These are phyloP conservation scores for Drosophila santomea DNA, from an alignment of 1,140 invertebrate genomes.

Conservation along the genomic window DNA sequence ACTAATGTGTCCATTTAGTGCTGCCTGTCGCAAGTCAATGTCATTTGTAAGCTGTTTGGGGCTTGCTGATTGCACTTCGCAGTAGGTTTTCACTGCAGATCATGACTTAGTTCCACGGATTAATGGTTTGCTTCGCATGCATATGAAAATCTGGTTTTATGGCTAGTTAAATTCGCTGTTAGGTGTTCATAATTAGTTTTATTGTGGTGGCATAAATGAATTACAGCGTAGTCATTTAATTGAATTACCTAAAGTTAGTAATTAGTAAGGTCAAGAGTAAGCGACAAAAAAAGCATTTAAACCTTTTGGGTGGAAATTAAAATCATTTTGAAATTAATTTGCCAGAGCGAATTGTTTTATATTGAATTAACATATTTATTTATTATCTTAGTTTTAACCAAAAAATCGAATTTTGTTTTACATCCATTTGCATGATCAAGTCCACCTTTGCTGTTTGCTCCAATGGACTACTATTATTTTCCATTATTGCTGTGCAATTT, in stretches of 20 bases:
- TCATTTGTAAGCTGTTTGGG: conserved; percentile 50
- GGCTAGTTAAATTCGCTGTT: conserved; percentile 23
- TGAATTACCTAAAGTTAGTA: conserved; percentile 25
- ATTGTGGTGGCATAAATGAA: conserved; percentile 15
- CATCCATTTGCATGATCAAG: conserved; percentile 17
- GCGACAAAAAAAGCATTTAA: neutral
- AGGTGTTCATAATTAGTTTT: conserved; percentile 29
- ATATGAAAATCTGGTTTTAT: conserved; percentile 25
- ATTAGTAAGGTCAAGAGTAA: conserved; percentile 3
- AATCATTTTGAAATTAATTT: too few relatives aligned
- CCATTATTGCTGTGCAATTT: conserved; percentile 48
- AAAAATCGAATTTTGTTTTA: neutral
- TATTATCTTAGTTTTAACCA: neutral
- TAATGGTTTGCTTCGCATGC: conserved; percentile 15
- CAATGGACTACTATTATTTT: conserved; percentile 37
- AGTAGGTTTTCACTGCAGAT: conserved; percentile 42
- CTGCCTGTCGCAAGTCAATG: conserved; percentile 67
- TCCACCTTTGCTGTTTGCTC: conserved; percentile 9
- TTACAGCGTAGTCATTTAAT: conserved; percentile 29
- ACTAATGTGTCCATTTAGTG: conserved; percentile 61
- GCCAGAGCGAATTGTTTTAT: neutral
- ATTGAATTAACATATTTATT: neutral
- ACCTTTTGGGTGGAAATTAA: neutral
- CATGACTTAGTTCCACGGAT: conserved; percentile 36
- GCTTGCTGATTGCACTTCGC: conserved; percentile 49